Percentiles rank a stretch among this genome's conserved stretches.
phyloP scores from a whole-genome alignment of 2,888 invertebrate species.

The Lathronympha strigana region DNA sequence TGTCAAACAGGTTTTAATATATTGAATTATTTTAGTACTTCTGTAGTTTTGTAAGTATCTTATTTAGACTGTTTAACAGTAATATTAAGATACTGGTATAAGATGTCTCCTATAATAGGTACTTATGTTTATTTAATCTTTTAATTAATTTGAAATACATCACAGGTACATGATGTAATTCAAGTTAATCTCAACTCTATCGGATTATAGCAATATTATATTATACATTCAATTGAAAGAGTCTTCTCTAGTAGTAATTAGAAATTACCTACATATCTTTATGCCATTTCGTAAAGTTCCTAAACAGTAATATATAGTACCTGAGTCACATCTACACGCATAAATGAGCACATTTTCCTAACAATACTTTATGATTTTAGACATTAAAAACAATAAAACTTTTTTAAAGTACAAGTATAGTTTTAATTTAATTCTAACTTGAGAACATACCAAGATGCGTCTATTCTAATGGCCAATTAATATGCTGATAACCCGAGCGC shows the following conservation, averaged over 20 bases:
- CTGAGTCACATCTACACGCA: not conserved
- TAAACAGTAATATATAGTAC: not conserved
- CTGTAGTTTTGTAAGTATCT: too few relatives aligned
- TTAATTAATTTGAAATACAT: not conserved
- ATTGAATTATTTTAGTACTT: too few relatives aligned
- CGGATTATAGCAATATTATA: too few relatives aligned
- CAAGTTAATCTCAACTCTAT: too few relatives aligned
- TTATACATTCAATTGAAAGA: too few relatives aligned
- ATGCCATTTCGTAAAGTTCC: not conserved
- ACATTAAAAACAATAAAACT: slow-evolving; percentile 26
- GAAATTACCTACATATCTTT: too few relatives aligned
- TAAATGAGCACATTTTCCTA: not conserved
- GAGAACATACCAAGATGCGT: not conserved
- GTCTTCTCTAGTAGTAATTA: too few relatives aligned
- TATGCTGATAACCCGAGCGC: slow-evolving; percentile 13
- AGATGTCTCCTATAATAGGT: not conserved
- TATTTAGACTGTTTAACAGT: too few relatives aligned
- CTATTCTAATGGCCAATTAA: slow-evolving; percentile 6
- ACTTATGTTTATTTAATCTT: not conserved
- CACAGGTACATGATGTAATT: too few relatives aligned
- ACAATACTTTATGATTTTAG: not conserved
- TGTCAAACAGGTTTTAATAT: too few relatives aligned
- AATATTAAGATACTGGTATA: too few relatives aligned
- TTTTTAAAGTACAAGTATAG: slow-evolving; percentile 7
- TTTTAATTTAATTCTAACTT: slow-evolving; percentile 18